Conservation (phyloP, 2,113 vertebrate genomes). For the Cromileptes altivelis region DNA sequence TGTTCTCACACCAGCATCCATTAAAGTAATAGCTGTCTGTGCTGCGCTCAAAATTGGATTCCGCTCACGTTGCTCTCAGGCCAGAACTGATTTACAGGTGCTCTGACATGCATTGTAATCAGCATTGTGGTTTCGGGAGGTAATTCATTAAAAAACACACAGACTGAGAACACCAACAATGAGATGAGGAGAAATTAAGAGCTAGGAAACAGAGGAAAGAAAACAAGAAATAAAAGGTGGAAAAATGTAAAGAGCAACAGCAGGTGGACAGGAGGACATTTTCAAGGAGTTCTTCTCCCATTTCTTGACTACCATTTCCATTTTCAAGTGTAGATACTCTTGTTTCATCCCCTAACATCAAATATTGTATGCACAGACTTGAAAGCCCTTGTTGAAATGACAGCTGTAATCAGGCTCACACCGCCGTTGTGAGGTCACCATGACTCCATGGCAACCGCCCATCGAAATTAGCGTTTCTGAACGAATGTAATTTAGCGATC, state of each 20-base stretch:
- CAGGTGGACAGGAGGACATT: background rate
- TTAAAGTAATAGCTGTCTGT: constrained; percentile 34
- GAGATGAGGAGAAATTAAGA: background rate
- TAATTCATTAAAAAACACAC: constrained; percentile 37
- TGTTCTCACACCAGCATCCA: background rate
- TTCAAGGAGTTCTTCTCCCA: constrained; percentile 4
- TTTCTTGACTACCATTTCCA: background rate
- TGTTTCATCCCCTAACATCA: background rate
- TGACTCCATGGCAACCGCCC: constrained; percentile 35
- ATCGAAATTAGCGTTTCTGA: background rate
- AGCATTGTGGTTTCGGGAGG: background rate
- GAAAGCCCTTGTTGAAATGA: background rate
- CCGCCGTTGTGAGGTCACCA: background rate
- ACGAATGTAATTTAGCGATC: constrained; percentile 21
- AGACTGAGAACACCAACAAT: background rate
- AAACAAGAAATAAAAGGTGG: background rate
- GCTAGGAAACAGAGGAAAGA: background rate
- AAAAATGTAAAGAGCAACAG: background rate
- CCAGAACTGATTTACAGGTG: constrained; percentile 23
- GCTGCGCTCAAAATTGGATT: constrained; percentile 34
- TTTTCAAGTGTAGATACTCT: background rate
- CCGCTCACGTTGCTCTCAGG: constrained; percentile 10
- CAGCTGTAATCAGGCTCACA: background rate
- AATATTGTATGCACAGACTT: background rate
- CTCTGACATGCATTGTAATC: constrained; percentile 34